Evolutionary conservation across 1,140 invertebrate genomes (phyloP), one percentile per base, ranked within the genome.

Genomic region (Meloidogyne floridensis): DNA sequence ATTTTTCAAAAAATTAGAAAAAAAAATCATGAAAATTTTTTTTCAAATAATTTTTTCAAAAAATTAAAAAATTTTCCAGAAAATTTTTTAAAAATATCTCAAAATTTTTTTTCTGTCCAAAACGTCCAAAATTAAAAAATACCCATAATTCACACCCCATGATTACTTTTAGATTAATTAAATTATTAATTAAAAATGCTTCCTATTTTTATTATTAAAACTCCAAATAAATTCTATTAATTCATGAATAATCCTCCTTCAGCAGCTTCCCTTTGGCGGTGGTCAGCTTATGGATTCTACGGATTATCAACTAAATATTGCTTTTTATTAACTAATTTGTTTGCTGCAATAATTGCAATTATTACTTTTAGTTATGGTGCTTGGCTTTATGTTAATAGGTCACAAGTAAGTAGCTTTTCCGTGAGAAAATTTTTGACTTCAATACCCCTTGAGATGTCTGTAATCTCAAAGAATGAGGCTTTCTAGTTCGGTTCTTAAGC

Each of bases 221-320:
- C 56, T 15, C 13, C 11, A 47, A 59, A 5, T 59, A 59, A 59
- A 13, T 0, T 15, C 4, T 0, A n/a, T 65, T 59, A 7, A 65
- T 65, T 15, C 5, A n/a, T 15, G 1, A 65, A 65, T 65, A 65
- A 65, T 18, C 59, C 59, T 1, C 59, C 59, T n/a, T 65, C 59
- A 65, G 59, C 59, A 5, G 15, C 76, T 6, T 84, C 87, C 43
- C 88, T 88, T 69, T 83, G 85, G 73, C 56, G 85, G 43, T 88
- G 87, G 86, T 83, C 86, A 71, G 87, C 87, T 15, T 88, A 88
- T 75, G 87, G 87, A n/a, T 81, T 84, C 15, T 75, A 83, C 72
- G 87, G 87, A n/a, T 47, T 83, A 47, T 78, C 83, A 7, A 78
- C 84, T 11, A 80, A 84, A n/a, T 81, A 82, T 32, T 69, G 81